phyloP scores from a whole-genome alignment of 1,140 invertebrate species.

The Orussus abietinus region DNA sequence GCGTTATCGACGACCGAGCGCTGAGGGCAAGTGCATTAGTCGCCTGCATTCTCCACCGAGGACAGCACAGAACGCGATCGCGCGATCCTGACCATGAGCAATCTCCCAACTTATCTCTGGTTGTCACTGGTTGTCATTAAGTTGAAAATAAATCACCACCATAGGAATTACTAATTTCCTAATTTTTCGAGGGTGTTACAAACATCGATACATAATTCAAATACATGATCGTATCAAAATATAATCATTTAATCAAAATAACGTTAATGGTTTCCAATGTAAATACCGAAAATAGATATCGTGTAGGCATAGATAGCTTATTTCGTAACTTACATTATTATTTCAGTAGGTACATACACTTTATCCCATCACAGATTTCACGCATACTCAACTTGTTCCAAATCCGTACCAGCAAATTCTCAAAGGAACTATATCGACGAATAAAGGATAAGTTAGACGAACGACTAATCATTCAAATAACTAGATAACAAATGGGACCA shows the following conservation, averaged over 20 bases:
- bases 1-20: too few relatives aligned
- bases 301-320: slow-evolving; percentile 10
- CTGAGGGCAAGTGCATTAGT: too few relatives aligned
- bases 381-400: slow-evolving; percentile 13
- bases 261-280: slow-evolving; percentile 19
- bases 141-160: too few relatives aligned
- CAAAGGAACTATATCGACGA: slow-evolving; percentile 10
- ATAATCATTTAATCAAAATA: slow-evolving; percentile 24
- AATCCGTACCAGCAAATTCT: slow-evolving; percentile 8
- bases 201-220: too few relatives aligned
- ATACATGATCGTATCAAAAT: slow-evolving; percentile 21
- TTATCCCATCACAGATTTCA: slow-evolving; percentile 22
- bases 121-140: too few relatives aligned
- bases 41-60: too few relatives aligned
- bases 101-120: too few relatives aligned
- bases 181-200: too few relatives aligned
- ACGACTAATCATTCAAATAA: not conserved
- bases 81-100: too few relatives aligned
- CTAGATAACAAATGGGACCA: not conserved
- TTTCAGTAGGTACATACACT: slow-evolving; percentile 24
- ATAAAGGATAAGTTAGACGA: slow-evolving; percentile 3
- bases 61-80: too few relatives aligned
- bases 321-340: slow-evolving; percentile 11
- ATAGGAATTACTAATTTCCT: too few relatives aligned
- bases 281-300: slow-evolving; percentile 19